phyloP scores from a whole-genome alignment of 2,888 invertebrate genomes.

The Troglohyphantes excavatus region DNA sequence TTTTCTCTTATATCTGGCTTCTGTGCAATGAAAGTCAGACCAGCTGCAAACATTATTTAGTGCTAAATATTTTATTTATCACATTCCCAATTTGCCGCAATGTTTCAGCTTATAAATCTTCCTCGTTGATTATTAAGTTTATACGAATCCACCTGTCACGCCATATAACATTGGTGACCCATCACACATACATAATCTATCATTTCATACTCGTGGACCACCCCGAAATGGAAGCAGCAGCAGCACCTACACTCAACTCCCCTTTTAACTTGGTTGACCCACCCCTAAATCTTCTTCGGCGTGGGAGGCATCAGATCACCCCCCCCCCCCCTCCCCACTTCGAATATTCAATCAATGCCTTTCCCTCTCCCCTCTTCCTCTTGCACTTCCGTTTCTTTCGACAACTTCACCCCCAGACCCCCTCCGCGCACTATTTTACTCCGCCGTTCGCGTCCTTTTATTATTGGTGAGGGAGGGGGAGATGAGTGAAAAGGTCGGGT shows the following conservation, averaged over 20 bases:
- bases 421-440: conserved; percentile 59
- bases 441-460: conserved; percentile 50
- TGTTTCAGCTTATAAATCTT: too few species aligned
- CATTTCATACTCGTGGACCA: too few species aligned
- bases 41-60: too few species aligned
- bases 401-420: conserved; percentile 17
- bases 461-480: conserved; percentile 27
- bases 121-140: too few species aligned
- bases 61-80: too few species aligned
- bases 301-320: conserved; percentile 60
- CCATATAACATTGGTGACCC: not conserved
- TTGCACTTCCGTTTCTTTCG: conserved; percentile 43
- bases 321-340: conserved; percentile 1
- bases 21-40: too few species aligned
- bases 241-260: conserved; percentile 29
- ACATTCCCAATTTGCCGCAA: too few species aligned
- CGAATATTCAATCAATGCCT: conserved; percentile 69
- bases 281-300: conserved; percentile 35
- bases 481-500: conserved; percentile 56
- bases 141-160: too few species aligned
- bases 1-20: too few species aligned
- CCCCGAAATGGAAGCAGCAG: conserved; percentile 31
- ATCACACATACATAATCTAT: not conserved
- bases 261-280: conserved; percentile 69
- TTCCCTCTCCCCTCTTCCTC: not conserved